Evolutionary conservation across 2,113 vertebrate species (phyloP).

Genomic region (Datnioides undecimradiatus): DNA sequence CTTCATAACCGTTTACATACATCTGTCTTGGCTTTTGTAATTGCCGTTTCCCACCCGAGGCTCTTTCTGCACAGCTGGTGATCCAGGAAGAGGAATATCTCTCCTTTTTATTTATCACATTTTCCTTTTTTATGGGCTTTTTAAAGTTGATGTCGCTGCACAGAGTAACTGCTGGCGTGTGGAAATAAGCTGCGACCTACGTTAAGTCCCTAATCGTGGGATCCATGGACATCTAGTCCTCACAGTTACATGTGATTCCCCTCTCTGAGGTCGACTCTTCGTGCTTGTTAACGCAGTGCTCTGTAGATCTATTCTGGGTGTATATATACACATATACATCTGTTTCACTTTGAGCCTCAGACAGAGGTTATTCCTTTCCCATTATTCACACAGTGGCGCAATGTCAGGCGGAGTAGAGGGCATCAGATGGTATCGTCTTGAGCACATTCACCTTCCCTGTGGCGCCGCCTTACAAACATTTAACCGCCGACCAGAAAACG

Average conservation of each 20-base stretch:
- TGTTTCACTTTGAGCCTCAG: not conserved
- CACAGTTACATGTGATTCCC: too few species aligned
- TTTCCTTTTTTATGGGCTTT: not conserved
- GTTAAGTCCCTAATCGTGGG: not conserved
- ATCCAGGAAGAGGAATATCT: not conserved
- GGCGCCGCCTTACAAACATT: conserved; percentile 44
- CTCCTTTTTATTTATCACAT: not conserved
- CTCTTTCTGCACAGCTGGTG: not conserved
- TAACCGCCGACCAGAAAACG: conserved; percentile 12
- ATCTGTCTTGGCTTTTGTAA: not conserved
- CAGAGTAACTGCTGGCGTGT: too few species aligned
- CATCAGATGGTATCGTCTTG: conserved; percentile 1
- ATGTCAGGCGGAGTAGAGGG: not conserved
- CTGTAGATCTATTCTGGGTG: not conserved
- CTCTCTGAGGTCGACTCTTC: too few species aligned
- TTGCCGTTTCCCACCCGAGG: not conserved
- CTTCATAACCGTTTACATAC: not conserved
- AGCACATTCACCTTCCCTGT: conserved; percentile 24
- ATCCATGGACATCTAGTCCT: not conserved
- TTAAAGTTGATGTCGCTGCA: too few species aligned
- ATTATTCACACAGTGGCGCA: not conserved
- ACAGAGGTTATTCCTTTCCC: conserved; percentile 19
- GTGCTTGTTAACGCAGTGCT: not conserved
- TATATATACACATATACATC: not conserved
- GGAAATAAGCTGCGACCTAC: too few species aligned